Evolutionary conservation across 2,797 vertebrate species (phyloP).

Genomic region (Pipistrellus kuhlii): DNA sequence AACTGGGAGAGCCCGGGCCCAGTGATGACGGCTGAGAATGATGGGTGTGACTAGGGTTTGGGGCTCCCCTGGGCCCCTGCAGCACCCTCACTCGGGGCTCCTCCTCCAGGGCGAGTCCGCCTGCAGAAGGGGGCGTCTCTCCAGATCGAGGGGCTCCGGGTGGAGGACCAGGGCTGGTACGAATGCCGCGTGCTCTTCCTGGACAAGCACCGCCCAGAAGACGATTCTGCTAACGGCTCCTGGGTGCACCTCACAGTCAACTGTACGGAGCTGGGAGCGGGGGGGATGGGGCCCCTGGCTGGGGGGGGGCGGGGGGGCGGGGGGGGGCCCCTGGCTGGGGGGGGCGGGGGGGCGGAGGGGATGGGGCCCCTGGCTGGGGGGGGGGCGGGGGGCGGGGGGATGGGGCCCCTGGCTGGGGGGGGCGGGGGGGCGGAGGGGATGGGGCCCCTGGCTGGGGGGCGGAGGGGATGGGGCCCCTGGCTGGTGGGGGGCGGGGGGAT

Average conservation of each 20-base stretch:
- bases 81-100: slow-evolving; percentile 38
- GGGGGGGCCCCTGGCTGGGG: too few relatives aligned
- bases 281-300: neutral
- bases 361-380: too few relatives aligned
- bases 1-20: neutral
- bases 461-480: neutral
- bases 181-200: slow-evolving; percentile 97
- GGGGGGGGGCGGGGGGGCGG: too few relatives aligned
- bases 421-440: neutral
- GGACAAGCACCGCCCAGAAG: slow-evolving; percentile 90
- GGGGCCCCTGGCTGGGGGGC: too few relatives aligned
- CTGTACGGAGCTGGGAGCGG: slow-evolving; percentile 86
- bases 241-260: slow-evolving; percentile 98
- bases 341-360: neutral
- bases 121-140: slow-evolving; percentile 94
- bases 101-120: slow-evolving; percentile 91
- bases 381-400: neutral
- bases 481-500: neutral
- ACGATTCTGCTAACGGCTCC: slow-evolving; percentile 96
- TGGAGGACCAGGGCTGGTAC: slow-evolving; percentile 98
- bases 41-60: neutral
- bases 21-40: neutral
- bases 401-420: too few relatives aligned
- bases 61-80: neutral
- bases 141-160: slow-evolving; percentile 91